phyloP scores from a whole-genome alignment of 2,888 invertebrate species.

The Philopedon plagiatum region DNA sequence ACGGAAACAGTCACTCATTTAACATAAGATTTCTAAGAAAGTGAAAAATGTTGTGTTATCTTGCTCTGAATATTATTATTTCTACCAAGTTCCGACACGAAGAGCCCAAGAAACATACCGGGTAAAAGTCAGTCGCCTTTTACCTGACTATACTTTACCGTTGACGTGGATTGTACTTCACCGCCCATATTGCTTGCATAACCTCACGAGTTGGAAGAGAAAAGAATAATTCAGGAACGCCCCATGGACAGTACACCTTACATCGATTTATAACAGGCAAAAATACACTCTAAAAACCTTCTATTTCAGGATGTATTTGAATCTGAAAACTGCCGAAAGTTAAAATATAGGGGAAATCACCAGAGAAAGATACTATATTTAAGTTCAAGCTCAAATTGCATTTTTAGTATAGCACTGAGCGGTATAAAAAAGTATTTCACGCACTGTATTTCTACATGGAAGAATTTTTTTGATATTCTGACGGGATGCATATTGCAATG shows the following conservation, averaged over 20 bases:
- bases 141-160: conserved; percentile 43
- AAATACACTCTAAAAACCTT: conserved; percentile 65
- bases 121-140: conserved; percentile 17
- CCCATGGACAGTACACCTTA: conserved; percentile 69
- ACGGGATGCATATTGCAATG: no score
- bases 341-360: neutral
- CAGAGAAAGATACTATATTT: no score
- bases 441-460: no score
- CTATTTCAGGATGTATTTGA: conserved; percentile 11
- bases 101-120: conserved; percentile 15
- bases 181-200: conserved; percentile 71
- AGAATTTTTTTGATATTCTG: no score
- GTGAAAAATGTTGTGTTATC: conserved; percentile 54
- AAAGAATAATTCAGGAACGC: conserved; percentile 71
- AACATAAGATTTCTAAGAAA: conserved; percentile 55
- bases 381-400: no score
- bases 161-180: conserved; percentile 64
- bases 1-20: conserved; percentile 55
- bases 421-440: no score
- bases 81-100: conserved; percentile 40
- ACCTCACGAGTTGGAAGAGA: conserved; percentile 70
- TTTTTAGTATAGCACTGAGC: no score
- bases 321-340: conserved; percentile 1
- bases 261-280: conserved; percentile 68
- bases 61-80: conserved; percentile 37